Conservation (phyloP, 1,140 invertebrate species). For the Neodiprion virginianus region DNA sequence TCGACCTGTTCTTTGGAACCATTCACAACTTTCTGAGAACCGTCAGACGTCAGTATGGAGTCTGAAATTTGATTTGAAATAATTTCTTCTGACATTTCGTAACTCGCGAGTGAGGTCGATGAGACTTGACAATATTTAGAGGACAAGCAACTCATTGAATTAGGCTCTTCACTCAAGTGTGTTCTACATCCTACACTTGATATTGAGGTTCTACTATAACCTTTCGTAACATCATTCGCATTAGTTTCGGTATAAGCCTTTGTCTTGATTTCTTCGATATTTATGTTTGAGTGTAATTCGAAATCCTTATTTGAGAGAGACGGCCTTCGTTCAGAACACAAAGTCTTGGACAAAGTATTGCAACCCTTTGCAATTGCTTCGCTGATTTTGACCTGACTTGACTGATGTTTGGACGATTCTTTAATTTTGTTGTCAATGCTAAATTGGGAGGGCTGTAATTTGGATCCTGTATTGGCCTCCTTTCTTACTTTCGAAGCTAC, state of each 20-base stretch:
- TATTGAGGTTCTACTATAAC: not conserved
- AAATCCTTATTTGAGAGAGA: not conserved
- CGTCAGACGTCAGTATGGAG: conserved; percentile 9
- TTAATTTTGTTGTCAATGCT: not conserved
- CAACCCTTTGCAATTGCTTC: not conserved
- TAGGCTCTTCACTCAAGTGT: not conserved
- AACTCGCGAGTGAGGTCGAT: not conserved
- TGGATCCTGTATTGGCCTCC: not conserved
- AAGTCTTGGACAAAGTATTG: not conserved
- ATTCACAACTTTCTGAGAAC: conserved; percentile 7
- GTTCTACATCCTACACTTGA: not conserved
- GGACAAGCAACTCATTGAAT: not conserved
- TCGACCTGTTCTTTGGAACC: not conserved
- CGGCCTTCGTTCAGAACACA: not conserved
- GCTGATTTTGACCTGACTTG: not conserved
- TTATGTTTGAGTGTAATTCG: too few relatives aligned
- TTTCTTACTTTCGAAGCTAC: not conserved
- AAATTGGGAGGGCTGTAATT: not conserved
- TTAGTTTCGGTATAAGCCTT: not conserved
- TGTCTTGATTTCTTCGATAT: not conserved
- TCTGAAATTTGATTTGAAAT: not conserved
- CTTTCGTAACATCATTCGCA: not conserved
- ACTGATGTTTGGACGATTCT: not conserved
- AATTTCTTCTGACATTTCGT: not conserved
- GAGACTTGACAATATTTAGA: conserved; percentile 14